These are phyloP conservation scores for Semnopithecus entellus DNA, from an alignment of 2,113 vertebrate species.

Conservation along the genomic window DNA sequence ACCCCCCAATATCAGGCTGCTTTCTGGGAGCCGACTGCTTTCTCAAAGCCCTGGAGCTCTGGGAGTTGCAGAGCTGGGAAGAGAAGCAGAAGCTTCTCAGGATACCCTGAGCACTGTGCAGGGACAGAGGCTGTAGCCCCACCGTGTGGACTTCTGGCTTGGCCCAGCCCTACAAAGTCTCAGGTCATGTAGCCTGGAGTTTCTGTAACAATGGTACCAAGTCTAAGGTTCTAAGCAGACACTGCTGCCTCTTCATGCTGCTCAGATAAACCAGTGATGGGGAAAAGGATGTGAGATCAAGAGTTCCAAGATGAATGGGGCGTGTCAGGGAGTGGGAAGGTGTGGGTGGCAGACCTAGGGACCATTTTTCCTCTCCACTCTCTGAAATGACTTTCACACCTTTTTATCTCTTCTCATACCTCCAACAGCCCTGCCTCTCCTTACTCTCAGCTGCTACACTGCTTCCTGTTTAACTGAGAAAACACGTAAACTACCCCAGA, in stretches of 20 bases:
- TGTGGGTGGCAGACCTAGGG: background rate
- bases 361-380: background rate
- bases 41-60: background rate
- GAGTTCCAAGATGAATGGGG: background rate
- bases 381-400: background rate
- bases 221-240: background rate
- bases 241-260: background rate
- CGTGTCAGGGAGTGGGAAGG: too few species aligned
- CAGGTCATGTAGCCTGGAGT: background rate
- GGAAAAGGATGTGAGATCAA: background rate
- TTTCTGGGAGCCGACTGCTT: background rate
- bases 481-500: background rate
- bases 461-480: background rate
- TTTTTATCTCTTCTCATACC: background rate
- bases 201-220: background rate
- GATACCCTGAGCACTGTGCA: too few species aligned
- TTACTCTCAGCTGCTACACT: background rate
- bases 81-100: background rate
- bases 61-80: background rate
- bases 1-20: background rate
- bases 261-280: background rate
- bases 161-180: too few species aligned
- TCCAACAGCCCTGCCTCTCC: background rate
- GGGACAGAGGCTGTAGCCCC: background rate
- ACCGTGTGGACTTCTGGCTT: background rate